Percentiles rank a stretch among this genome's conserved stretches.
These are phyloP conservation scores for Heterodera filipjevi DNA, from an alignment of 2,888 invertebrate genomes.

Conservation along the genomic window DNA sequence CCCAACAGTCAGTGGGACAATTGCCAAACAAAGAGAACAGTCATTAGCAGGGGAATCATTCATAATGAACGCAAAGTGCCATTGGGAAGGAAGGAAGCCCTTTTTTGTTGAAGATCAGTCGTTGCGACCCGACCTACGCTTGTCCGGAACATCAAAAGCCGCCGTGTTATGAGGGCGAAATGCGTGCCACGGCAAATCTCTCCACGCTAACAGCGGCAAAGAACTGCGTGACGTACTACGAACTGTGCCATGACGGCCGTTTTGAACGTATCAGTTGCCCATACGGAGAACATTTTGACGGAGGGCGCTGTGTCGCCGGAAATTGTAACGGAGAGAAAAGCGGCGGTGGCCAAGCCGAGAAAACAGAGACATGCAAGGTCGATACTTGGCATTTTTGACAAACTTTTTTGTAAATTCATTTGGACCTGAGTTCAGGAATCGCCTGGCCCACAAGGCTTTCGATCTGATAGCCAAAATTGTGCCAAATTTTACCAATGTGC, in stretches of 20 bases:
- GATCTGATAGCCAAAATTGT: constrained; percentile 29
- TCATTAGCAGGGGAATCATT: not conserved
- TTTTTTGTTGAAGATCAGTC: constrained; percentile 25
- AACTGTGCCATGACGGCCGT: constrained; percentile 33
- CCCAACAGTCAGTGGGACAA: constrained; percentile 14
- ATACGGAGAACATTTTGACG: constrained; percentile 27
- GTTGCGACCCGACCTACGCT: constrained; percentile 34
- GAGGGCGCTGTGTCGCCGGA: constrained; percentile 23
- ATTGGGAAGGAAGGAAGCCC: not conserved
- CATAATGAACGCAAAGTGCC: not conserved
- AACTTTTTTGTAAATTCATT: no score
- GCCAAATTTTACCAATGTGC: constrained; percentile 45
- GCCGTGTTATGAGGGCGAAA: constrained; percentile 35
- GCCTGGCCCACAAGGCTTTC: constrained; percentile 26
- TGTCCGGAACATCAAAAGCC: constrained; percentile 28
- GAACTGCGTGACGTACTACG: constrained; percentile 21
- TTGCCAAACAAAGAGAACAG: no score
- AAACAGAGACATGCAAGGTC: not conserved
- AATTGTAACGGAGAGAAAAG: constrained; percentile 5
- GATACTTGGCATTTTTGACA: not conserved
- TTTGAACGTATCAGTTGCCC: constrained; percentile 33
- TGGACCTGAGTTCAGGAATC: constrained; percentile 25
- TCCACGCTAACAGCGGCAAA: constrained; percentile 5
- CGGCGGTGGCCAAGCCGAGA: constrained; percentile 1
- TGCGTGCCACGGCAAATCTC: not conserved